Evolutionary conservation across 2,888 invertebrate species (phyloP).

Genomic region (Physocephala rufipes): DNA sequence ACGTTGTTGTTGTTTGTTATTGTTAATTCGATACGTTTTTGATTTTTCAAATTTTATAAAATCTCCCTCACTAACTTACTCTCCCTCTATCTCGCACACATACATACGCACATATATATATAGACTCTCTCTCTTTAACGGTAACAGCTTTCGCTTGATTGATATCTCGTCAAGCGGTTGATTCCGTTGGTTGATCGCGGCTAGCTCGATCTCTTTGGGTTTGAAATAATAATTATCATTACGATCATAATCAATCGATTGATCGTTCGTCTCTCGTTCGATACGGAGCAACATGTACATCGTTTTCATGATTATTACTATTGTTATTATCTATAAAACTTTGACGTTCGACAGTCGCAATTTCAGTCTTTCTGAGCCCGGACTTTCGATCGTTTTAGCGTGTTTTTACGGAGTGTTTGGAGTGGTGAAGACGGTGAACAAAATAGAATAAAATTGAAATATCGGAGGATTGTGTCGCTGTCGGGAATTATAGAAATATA

Average conservation of each 20-base stretch:
- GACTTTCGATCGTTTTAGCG: conserved; percentile 15
- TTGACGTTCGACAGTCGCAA: conserved; percentile 7
- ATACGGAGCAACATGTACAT: not conserved
- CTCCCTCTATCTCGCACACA: no score
- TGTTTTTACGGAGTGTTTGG: not conserved
- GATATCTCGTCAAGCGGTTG: not conserved
- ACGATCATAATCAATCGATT: conserved; percentile 11
- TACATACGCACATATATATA: not conserved
- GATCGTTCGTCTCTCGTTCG: conserved; percentile 15
- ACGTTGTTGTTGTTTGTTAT: no score
- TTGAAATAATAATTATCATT: not conserved
- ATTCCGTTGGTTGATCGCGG: not conserved
- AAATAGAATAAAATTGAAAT: not conserved
- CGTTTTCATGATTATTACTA: no score
- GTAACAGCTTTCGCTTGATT: not conserved
- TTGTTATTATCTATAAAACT: conserved; percentile 27
- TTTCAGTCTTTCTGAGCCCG: conserved; percentile 32
- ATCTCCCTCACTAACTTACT: no score
- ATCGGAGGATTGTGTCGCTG: not conserved
- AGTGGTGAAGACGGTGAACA: no score
- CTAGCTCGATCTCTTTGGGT: conserved; percentile 3
- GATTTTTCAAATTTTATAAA: no score
- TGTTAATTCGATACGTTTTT: no score
- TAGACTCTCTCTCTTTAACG: not conserved
- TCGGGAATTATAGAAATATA: no score